Evolutionary conservation across 2,797 vertebrate species (phyloP).

Genomic region (Telmatherina bonti): DNA sequence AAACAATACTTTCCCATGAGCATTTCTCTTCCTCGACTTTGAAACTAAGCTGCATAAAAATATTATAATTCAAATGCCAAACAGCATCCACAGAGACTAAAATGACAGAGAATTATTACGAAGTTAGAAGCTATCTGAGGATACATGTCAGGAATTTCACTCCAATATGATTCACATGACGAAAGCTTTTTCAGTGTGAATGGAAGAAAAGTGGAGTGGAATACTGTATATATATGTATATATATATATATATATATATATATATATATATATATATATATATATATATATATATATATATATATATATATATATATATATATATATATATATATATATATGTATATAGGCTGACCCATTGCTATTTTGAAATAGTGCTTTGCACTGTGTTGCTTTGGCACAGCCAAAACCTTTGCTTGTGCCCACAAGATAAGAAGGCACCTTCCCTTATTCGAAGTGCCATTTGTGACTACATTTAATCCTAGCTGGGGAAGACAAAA

Average conservation of each 20-base stretch:
- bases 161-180: constrained; percentile 1
- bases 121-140: not conserved
- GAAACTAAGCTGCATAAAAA: not conserved
- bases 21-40: not conserved
- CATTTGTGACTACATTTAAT: constrained; percentile 24
- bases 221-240: too few relatives aligned
- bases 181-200: constrained; percentile 10
- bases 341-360: too few relatives aligned
- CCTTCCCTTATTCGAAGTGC: constrained; percentile 28
- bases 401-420: constrained; percentile 4
- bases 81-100: not conserved
- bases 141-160: not conserved
- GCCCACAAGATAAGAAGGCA: not conserved
- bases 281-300: too few relatives aligned
- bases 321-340: too few relatives aligned
- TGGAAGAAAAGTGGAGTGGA: too few relatives aligned
- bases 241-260: too few relatives aligned
- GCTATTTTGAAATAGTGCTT: too few relatives aligned
- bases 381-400: too few relatives aligned
- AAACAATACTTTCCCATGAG: not conserved
- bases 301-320: too few relatives aligned
- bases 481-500: constrained; percentile 30
- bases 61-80: not conserved
- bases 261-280: too few relatives aligned
- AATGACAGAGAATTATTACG: not conserved